Percentiles rank a stretch among this genome's conserved stretches.
phyloP scores from a whole-genome alignment of 2,113 vertebrate species.

The Mustelus asterias region DNA sequence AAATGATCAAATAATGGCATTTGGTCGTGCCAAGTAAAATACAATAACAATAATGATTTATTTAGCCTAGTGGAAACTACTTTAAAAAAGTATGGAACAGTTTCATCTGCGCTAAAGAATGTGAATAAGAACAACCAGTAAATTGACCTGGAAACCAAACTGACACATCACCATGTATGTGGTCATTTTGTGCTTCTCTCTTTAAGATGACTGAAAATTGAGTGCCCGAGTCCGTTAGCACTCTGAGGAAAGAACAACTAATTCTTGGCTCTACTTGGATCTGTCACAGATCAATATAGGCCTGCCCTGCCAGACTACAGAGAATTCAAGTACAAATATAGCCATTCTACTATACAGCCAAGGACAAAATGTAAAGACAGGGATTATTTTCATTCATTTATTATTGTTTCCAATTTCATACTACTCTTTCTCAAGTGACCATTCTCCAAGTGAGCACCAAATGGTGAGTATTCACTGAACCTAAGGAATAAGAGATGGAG shows the following conservation, averaged over 20 bases:
- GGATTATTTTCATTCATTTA: background rate
- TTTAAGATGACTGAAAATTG: background rate
- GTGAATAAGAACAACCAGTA: background rate
- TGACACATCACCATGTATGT: background rate
- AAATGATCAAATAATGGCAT: background rate
- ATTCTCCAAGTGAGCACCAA: background rate
- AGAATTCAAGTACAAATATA: background rate
- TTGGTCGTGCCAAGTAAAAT: background rate
- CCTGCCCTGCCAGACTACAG: background rate
- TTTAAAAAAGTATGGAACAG: background rate
- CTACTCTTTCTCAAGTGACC: background rate
- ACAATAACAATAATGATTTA: background rate
- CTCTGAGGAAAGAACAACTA: background rate
- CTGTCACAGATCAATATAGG: background rate
- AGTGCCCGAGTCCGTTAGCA: background rate
- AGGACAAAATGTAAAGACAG: background rate
- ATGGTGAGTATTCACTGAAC: background rate
- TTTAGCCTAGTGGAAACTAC: background rate
- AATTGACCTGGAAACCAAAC: background rate
- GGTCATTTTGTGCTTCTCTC: background rate
- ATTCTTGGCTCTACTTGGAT: background rate
- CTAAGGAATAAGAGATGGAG: background rate
- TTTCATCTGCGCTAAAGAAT: background rate
- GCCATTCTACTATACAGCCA: background rate
- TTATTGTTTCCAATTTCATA: background rate